Base-by-base conservation (phyloP, 2,113 vertebrate genomes). In the Ursus arctos region DNA sequence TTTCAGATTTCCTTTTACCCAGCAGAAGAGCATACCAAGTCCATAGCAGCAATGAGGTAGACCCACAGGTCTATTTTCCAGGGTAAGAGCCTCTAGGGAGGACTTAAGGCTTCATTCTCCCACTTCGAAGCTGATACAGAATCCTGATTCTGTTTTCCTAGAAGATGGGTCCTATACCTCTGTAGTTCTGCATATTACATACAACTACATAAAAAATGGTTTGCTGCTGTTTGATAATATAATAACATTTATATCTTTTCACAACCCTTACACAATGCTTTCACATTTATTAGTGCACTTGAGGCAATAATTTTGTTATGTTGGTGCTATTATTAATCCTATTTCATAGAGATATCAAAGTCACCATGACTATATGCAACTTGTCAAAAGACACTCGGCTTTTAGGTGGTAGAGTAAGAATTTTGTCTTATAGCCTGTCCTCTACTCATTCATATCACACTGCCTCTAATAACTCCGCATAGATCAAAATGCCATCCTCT, bases 61-160 rank as follows among this genome's bases (percentile, higher is more conserved):
- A 81, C 61, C 36, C 4, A 1, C 11, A 63, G 15, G 79, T 28
- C n/a, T 33, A 0, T 24, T 55, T 43, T 33, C 90, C 14, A 16
- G 69, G 87, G 33, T 47, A 51, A 90, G 36, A 40, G 40, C 19
- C 51, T 24, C 33, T 55, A 65, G 55, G 3, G 53, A 80, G 71
- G 91, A 65, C 47, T 71, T 33, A 11, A 43, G 53, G 40, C 57
- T 94, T 65, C 55, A 65, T 55, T 67, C 43, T 80, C 61, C 47
- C n/a, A 59, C 21, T 59, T 51, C 40, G 55, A 76, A 72, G 55
- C 24, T 28, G 14, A 80, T 59, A 65, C 67, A 76, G 88, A 98
- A 97, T 86, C 77, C 63, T 83, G 76, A 86, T 76, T 96, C 40
- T 71, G 28, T 88, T 86, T 96, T 85, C 77, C 79, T n/a, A 88